phyloP scores from a whole-genome alignment of 2,113 vertebrate genomes.

The Muscicapa adusta region DNA sequence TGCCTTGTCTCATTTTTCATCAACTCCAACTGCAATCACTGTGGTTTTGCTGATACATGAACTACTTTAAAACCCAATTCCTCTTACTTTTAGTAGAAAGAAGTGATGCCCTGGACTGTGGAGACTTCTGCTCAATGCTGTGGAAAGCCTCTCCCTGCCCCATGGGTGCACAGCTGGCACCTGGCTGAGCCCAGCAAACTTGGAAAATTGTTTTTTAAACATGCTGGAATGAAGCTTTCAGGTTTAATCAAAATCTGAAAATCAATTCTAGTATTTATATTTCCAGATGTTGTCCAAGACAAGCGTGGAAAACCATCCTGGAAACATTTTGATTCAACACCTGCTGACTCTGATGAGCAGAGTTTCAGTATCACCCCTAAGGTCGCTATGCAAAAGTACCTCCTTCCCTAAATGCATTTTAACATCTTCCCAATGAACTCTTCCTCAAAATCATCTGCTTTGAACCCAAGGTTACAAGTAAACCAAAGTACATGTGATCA shows the following conservation, averaged over 20 bases:
- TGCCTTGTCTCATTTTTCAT: conserved; percentile 21
- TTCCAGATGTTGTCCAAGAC: neutral
- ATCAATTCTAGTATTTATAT: neutral
- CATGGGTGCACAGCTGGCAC: rapidly evolving
- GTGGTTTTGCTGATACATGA: conserved; percentile 16
- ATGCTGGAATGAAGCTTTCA: neutral
- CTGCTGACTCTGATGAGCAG: neutral
- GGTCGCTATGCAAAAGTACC: neutral
- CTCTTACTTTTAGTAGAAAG: conserved; percentile 6
- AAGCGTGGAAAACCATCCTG: neutral
- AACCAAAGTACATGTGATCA: neutral
- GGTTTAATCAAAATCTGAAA: conserved; percentile 12
- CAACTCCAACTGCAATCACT: neutral
- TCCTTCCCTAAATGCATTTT: neutral
- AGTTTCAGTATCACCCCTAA: neutral
- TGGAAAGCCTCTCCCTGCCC: neutral
- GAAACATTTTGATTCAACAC: neutral
- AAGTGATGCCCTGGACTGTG: neutral
- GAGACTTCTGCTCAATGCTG: neutral
- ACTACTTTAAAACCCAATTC: conserved; percentile 43
- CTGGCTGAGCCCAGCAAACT: neutral
- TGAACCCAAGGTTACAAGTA: neutral
- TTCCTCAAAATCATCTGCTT: neutral
- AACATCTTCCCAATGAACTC: neutral
- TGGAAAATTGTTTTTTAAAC: neutral